phyloP scores from a whole-genome alignment of 30 jellyfish, hydroid and myxozoan genomes.

The Aurelia aurita complex sp. Pacific region DNA sequence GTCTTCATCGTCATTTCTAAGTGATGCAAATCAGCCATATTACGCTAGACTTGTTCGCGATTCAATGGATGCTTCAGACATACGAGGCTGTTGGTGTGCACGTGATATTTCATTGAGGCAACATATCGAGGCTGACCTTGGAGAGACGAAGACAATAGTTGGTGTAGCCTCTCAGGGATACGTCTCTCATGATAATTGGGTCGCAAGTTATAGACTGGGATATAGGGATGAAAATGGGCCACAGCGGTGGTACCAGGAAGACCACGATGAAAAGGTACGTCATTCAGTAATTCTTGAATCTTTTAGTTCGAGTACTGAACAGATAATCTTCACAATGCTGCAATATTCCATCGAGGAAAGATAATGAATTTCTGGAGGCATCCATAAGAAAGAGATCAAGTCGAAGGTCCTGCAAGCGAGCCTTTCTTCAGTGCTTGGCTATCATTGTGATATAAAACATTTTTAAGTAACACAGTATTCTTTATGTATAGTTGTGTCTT shows the following conservation, averaged over 20 bases:
- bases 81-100: constrained; percentile 99
- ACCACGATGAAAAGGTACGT: constrained; percentile 88
- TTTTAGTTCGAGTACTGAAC: too few species aligned
- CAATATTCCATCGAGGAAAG: too few species aligned
- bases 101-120: constrained; percentile 96
- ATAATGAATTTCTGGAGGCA: too few species aligned
- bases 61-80: constrained; percentile 86
- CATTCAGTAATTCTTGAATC: too few species aligned
- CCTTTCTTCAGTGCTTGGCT: too few species aligned
- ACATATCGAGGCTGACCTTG: constrained; percentile 94
- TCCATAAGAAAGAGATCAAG: too few species aligned
- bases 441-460: too few species aligned
- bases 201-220: constrained; percentile 95
- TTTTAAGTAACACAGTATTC: too few species aligned
- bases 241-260: constrained; percentile 95
- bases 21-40: constrained; percentile 72
- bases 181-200: constrained; percentile 99
- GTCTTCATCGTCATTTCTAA: constrained; percentile 84
- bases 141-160: constrained; percentile 93
- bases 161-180: constrained; percentile 87
- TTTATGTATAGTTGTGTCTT: too few species aligned
- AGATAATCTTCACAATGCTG: too few species aligned
- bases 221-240: constrained; percentile 96
- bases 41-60: constrained; percentile 97
- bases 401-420: too few species aligned